phyloP scores from a whole-genome alignment of 1,140 invertebrate species.

The Ylistrum balloti region DNA sequence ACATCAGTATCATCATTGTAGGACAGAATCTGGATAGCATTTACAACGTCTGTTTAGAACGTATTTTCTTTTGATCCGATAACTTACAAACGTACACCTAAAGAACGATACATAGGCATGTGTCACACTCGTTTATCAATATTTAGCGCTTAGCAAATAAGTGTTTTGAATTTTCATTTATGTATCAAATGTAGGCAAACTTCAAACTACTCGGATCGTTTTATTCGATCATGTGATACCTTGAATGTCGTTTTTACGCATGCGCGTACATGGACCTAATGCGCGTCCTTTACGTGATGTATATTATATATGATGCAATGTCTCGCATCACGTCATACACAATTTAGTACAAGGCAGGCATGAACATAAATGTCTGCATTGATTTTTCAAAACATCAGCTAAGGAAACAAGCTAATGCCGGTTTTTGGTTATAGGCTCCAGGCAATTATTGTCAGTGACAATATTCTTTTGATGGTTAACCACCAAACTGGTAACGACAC shows the following conservation, averaged over 20 bases:
- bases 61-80: not conserved
- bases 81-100: not conserved
- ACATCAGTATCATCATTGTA: not conserved
- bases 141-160: not conserved
- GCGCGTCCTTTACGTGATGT: conserved; percentile 15
- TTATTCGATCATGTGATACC: not conserved
- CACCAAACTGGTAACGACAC: not conserved
- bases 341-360: conserved; percentile 9
- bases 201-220: conserved; percentile 9
- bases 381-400: not conserved
- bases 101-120: not conserved
- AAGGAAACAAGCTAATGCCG: not conserved
- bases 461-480: not conserved
- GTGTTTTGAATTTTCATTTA: conserved; percentile 24
- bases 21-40: not conserved
- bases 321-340: conserved; percentile 32
- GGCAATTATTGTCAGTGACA: not conserved
- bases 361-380: conserved; percentile 31
- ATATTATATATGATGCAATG: not conserved
- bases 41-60: not conserved
- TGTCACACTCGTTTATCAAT: conserved; percentile 19
- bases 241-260: not conserved
- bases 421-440: not conserved
- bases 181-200: not conserved
- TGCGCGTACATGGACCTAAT: conserved; percentile 15